Evolutionary conservation across 2,113 vertebrate genomes (phyloP).

Genomic region (Anarrhichthys ocellatus): DNA sequence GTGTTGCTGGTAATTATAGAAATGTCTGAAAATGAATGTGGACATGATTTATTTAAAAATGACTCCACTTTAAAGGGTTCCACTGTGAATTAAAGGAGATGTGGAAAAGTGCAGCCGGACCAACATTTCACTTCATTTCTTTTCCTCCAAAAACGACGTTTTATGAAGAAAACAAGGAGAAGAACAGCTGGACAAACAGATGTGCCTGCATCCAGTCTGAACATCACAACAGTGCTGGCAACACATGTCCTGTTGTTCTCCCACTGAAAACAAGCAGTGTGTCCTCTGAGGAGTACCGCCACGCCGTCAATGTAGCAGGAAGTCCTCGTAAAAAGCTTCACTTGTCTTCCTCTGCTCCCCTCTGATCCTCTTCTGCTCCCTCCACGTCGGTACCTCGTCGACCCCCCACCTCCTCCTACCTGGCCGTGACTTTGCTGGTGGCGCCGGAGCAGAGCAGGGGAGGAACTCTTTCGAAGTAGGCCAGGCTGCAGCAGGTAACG

Average conservation of each 20-base stretch:
- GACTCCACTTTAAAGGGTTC: background rate
- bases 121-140: background rate
- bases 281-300: background rate
- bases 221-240: background rate
- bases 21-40: constrained; percentile 31
- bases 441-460: constrained; percentile 51
- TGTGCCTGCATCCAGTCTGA: background rate
- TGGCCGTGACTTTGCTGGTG: constrained; percentile 76
- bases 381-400: constrained; percentile 40
- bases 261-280: constrained; percentile 2
- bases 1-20: constrained; percentile 19
- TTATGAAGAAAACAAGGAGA: too few species aligned
- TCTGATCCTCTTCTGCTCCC: background rate
- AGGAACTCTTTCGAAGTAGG: constrained; percentile 72
- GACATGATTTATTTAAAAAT: constrained; percentile 28
- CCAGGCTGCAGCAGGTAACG: constrained; percentile 79
- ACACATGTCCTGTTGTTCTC: constrained; percentile 12
- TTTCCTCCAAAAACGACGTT: background rate
- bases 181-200: constrained; percentile 16
- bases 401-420: constrained; percentile 43
- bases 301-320: constrained; percentile 7
- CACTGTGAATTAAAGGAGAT: background rate
- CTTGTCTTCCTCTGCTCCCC: constrained; percentile 21
- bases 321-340: constrained; percentile 16
- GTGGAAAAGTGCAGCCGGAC: background rate